Conservation (phyloP, 1,140 invertebrate species). For the Drosophila sucinea region DNA sequence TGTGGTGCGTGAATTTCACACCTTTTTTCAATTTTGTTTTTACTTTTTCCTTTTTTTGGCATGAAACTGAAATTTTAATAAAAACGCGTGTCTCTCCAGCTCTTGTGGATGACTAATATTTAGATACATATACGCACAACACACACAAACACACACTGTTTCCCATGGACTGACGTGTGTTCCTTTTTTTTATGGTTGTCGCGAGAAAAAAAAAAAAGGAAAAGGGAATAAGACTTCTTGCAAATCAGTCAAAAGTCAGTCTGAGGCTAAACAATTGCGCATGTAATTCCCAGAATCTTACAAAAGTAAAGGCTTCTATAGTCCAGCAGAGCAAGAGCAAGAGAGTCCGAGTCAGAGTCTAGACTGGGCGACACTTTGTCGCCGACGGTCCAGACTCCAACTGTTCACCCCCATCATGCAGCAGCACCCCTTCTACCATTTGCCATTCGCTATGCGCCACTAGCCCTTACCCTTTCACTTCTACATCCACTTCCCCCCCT, state of each 20-base stretch:
- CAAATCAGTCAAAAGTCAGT: slow-evolving; percentile 66
- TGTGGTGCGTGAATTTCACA: slow-evolving; percentile 32
- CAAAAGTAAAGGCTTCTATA: slow-evolving; percentile 11
- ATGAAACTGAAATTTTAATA: slow-evolving; percentile 46
- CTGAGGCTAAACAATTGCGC: slow-evolving; percentile 42
- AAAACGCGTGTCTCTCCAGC: slow-evolving; percentile 35
- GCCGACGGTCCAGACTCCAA: slow-evolving; percentile 38
- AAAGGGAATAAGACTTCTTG: slow-evolving; percentile 21
- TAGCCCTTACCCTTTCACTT: not conserved
- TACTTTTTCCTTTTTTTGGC: slow-evolving; percentile 25
- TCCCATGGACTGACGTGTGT: slow-evolving; percentile 41
- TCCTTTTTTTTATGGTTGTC: slow-evolving; percentile 44
- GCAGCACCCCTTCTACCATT: not conserved
- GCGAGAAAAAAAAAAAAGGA: not conserved
- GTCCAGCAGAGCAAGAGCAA: slow-evolving; percentile 19
- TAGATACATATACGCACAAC: not conserved
- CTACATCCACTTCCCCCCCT: no score
- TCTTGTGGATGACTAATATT: slow-evolving; percentile 61
- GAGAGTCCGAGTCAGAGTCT: slow-evolving; percentile 23
- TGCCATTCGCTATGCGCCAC: slow-evolving; percentile 8
- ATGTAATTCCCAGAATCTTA: slow-evolving; percentile 65
- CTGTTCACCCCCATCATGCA: slow-evolving; percentile 29
- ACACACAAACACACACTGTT: slow-evolving; percentile 2
- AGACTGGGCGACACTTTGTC: slow-evolving; percentile 76
- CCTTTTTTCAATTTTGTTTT: slow-evolving; percentile 18